These are phyloP conservation scores for Eucera pruinosa DNA, from an alignment of 2,888 invertebrate genomes.

Conservation along the genomic window DNA sequence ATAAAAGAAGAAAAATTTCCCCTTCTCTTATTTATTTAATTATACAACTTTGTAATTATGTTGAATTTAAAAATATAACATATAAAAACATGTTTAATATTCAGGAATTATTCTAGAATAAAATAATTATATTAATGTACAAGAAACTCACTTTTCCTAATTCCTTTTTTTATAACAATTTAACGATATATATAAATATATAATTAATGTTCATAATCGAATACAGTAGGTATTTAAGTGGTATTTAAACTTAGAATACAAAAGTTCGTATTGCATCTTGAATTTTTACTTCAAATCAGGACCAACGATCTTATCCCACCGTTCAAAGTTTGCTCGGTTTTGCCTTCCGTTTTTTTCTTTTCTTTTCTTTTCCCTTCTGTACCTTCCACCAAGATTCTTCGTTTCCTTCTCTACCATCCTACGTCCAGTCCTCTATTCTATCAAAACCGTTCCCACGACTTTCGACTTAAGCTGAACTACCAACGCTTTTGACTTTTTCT, in stretches of 20 bases:
- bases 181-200: no score
- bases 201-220: no score
- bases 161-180: no score
- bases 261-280: conserved; percentile 57
- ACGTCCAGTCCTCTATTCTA: conserved; percentile 49
- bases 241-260: conserved; percentile 34
- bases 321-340: conserved; percentile 61
- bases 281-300: conserved; percentile 48
- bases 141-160: no score
- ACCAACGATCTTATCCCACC: conserved; percentile 59
- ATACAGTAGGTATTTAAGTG: conserved; percentile 27
- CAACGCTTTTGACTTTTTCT: conserved; percentile 46
- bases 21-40: no score
- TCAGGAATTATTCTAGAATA: no score
- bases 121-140: no score
- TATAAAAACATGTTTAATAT: no score
- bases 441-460: conserved; percentile 71
- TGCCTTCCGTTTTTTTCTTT: conserved; percentile 46
- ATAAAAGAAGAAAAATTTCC: no score
- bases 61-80: no score
- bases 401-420: conserved; percentile 51
- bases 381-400: conserved; percentile 47
- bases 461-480: conserved; percentile 59
- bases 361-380: conserved; percentile 53
- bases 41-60: no score